Base-by-base conservation (phyloP, 2,797 vertebrate genomes). In the Odontamblyopus rebecca region DNA sequence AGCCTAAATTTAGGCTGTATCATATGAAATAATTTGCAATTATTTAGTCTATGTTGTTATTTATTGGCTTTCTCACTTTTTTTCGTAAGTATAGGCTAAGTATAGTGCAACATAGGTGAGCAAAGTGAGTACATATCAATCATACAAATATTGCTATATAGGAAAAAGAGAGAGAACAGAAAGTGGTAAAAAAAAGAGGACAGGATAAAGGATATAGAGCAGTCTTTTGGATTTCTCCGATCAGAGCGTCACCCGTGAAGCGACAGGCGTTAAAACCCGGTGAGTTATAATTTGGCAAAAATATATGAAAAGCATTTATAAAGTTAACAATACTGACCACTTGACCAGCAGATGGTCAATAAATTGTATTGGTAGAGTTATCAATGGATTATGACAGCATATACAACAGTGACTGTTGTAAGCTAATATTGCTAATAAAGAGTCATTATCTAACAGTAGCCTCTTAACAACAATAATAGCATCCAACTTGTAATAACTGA, bases 171-270 rank as follows among this genome's bases (percentile, higher is more conserved):
- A 38, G 7, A 38, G 35, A 38, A 38, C 6, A 35, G 32, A 35
- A 35, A 35, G 5, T 35, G 6, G 32, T 5, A 35, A 35, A 35
- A 6, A 35, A 5, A 32, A 32, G 30, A 32, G 30, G 30, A 32
- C 30, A 32, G 3, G 30, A 32, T 32, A 32, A 32, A 32, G 30
- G 30, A 32, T 4, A 32, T 32, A 32, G 4, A 35, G 32, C 32
- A 30, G 30, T 30, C 30, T 30, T 30, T 2, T 2, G 30, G 30
- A 30, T 30, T 30, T 2, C 30, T 30, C 1, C 30, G 2, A 30
- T 7, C 32, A 38, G 35, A 38, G 35, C 35, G 3, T 63, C 76
- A 81, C 27, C 60, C 64, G 57, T 2, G 57, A 30, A 19, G 63
- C 8, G 2, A 4, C 26, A 13, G 2, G 3, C 32, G 57, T 9